Conservation (phyloP, 2,888 invertebrate genomes). For the Agriotes lineatus region DNA sequence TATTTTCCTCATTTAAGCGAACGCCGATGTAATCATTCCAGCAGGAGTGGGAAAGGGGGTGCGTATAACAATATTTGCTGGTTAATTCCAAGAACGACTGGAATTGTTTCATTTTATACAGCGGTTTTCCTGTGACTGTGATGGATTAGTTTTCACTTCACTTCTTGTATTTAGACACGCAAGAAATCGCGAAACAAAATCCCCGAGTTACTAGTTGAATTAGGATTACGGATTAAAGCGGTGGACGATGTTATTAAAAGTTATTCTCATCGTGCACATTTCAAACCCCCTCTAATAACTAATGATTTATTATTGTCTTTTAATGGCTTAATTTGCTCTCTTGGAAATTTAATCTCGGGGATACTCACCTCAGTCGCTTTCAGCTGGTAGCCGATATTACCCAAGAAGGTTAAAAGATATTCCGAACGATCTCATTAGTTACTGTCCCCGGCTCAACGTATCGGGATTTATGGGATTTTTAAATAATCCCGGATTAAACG, state of each 20-base stretch:
- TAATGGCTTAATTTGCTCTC: slow-evolving; percentile 38
- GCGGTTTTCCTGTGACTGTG: slow-evolving; percentile 59
- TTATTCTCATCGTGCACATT: slow-evolving; percentile 38
- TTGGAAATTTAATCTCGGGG: slow-evolving; percentile 34
- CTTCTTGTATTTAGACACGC: slow-evolving; percentile 55
- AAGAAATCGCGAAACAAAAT: slow-evolving; percentile 52
- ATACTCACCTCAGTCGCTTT: slow-evolving; percentile 13
- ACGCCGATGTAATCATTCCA: slow-evolving; percentile 33
- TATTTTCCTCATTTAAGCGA: slow-evolving; percentile 32
- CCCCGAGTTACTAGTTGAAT: slow-evolving; percentile 40
- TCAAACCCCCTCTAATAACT: slow-evolving; percentile 39
- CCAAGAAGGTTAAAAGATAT: neutral
- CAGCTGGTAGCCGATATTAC: slow-evolving; percentile 8
- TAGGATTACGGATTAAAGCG: slow-evolving; percentile 49
- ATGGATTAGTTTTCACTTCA: slow-evolving; percentile 60
- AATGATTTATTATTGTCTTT: slow-evolving; percentile 46
- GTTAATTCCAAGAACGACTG: slow-evolving; percentile 54
- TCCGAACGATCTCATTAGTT: neutral
- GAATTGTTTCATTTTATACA: slow-evolving; percentile 59
- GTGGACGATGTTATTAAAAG: slow-evolving; percentile 44
- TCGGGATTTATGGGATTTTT: slow-evolving; percentile 13
- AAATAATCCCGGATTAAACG: slow-evolving; percentile 31
- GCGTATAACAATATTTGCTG: slow-evolving; percentile 49
- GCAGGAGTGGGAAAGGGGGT: slow-evolving; percentile 22
- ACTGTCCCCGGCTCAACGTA: neutral